Evolutionary conservation across 2,888 invertebrate species (phyloP).

Genomic region (Agonopterix heracliana): DNA sequence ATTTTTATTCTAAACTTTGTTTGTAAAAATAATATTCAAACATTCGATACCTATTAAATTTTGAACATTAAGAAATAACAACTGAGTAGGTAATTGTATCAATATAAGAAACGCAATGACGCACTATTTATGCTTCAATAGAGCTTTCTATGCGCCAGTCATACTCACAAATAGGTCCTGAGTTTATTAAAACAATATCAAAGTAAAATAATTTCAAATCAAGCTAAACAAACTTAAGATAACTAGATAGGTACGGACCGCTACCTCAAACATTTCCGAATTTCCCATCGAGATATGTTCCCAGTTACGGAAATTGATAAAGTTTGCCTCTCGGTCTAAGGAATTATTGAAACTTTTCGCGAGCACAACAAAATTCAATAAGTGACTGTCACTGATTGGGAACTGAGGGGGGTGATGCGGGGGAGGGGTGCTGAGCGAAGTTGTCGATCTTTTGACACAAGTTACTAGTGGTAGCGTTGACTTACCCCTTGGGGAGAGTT

Average conservation of each 20-base stretch:
- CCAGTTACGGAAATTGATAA: slow-evolving; percentile 70
- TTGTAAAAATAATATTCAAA: no score
- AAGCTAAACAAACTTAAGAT: neutral
- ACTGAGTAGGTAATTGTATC: no score
- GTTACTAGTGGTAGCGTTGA: neutral
- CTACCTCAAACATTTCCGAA: neutral
- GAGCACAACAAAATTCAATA: slow-evolving; percentile 74
- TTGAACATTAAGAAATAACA: no score
- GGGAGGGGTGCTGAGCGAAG: slow-evolving; percentile 2
- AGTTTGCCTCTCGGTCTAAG: slow-evolving; percentile 55
- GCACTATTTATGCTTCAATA: no score
- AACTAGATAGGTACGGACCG: neutral
- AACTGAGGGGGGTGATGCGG: slow-evolving; percentile 17
- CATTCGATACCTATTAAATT: no score
- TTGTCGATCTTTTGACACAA: neutral
- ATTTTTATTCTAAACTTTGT: no score
- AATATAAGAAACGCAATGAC: no score
- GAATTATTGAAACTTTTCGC: slow-evolving; percentile 68
- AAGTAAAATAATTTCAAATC: neutral
- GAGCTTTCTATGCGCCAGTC: no score
- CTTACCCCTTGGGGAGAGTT: neutral
- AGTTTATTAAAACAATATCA: no score
- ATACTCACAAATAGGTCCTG: no score
- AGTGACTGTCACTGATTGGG: slow-evolving; percentile 71
- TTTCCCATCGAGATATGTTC: slow-evolving; percentile 49